Evolutionary conservation across 1,140 invertebrate genomes (phyloP).

Genomic region (Mesaphorura yosii): DNA sequence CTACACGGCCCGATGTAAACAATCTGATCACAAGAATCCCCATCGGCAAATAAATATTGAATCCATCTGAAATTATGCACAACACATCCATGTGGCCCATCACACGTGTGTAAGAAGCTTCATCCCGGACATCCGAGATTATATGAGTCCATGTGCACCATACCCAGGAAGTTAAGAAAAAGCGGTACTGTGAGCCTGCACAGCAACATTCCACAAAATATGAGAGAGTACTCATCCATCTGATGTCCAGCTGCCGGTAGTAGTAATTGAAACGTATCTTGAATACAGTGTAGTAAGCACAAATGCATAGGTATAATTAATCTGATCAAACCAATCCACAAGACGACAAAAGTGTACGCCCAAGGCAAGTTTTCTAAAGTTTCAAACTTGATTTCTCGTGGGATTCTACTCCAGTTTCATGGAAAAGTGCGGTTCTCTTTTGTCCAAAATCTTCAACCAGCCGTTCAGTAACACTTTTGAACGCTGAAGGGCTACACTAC

Average conservation of each 20-base stretch:
- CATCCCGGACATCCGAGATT: slow-evolving; percentile 65
- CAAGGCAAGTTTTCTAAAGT: too few species aligned
- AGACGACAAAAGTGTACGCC: too few species aligned
- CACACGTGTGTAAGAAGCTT: slow-evolving; percentile 85
- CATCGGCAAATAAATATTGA: slow-evolving; percentile 99
- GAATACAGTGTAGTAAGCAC: slow-evolving; percentile 94
- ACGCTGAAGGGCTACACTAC: too few species aligned
- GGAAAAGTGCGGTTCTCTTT: too few species aligned
- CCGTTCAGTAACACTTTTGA: too few species aligned
- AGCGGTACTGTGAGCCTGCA: slow-evolving; percentile 94
- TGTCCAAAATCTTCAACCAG: too few species aligned
- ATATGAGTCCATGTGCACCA: slow-evolving; percentile 97
- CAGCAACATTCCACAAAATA: slow-evolving; percentile 92
- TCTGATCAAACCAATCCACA: too few species aligned
- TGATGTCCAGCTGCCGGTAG: slow-evolving; percentile 93
- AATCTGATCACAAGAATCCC: slow-evolving; percentile 84
- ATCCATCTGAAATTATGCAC: slow-evolving; percentile 90
- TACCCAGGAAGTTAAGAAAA: slow-evolving; percentile 93
- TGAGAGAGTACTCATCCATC: slow-evolving; percentile 96
- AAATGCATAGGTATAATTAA: slow-evolving; percentile 65
- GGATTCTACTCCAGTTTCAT: too few species aligned
- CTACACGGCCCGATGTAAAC: slow-evolving; percentile 91
- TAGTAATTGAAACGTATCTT: slow-evolving; percentile 92
- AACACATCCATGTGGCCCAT: slow-evolving; percentile 99
- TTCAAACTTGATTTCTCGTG: too few species aligned